phyloP scores from a whole-genome alignment of 2,888 invertebrate genomes.

The Schizotus pectinicornis region DNA sequence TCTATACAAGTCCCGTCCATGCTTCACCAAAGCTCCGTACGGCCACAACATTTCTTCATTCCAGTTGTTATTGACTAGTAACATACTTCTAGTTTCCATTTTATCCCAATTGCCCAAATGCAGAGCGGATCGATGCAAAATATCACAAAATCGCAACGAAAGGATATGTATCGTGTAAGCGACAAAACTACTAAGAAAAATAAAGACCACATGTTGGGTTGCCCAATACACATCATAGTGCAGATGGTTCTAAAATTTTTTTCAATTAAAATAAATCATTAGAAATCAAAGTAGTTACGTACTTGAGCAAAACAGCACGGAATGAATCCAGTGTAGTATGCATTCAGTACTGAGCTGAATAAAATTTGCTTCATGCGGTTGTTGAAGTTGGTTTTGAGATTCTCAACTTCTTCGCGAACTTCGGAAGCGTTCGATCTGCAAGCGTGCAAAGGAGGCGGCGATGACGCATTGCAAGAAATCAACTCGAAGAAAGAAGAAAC shows the following conservation, averaged over 20 bases:
- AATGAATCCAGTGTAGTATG: slow-evolving; percentile 88
- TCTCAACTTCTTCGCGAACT: slow-evolving; percentile 84
- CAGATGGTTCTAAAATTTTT: slow-evolving; percentile 62
- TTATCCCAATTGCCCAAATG: slow-evolving; percentile 83
- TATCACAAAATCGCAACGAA: slow-evolving; percentile 78
- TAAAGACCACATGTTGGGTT: slow-evolving; percentile 81
- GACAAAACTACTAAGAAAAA: slow-evolving; percentile 84
- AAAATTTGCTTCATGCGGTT: slow-evolving; percentile 86
- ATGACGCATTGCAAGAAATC: slow-evolving; percentile 49
- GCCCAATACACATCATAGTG: slow-evolving; percentile 87
- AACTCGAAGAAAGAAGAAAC: slow-evolving; percentile 79
- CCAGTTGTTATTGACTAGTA: slow-evolving; percentile 59
- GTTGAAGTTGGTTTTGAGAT: slow-evolving; percentile 86
- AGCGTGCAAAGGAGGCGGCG: slow-evolving; percentile 72
- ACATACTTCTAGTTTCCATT: slow-evolving; percentile 57
- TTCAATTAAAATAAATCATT: slow-evolving; percentile 32
- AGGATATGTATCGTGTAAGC: slow-evolving; percentile 75
- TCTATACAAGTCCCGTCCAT: slow-evolving; percentile 74
- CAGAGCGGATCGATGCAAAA: slow-evolving; percentile 85
- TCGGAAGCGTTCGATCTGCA: slow-evolving; percentile 75
- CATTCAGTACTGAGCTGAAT: slow-evolving; percentile 76
- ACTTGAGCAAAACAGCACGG: slow-evolving; percentile 91
- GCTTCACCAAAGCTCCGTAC: slow-evolving; percentile 75
- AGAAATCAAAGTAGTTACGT: slow-evolving; percentile 32
- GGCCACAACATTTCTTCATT: slow-evolving; percentile 71